Conservation (phyloP, 2,113 vertebrate species). For the Tachuris rubrigastra region DNA sequence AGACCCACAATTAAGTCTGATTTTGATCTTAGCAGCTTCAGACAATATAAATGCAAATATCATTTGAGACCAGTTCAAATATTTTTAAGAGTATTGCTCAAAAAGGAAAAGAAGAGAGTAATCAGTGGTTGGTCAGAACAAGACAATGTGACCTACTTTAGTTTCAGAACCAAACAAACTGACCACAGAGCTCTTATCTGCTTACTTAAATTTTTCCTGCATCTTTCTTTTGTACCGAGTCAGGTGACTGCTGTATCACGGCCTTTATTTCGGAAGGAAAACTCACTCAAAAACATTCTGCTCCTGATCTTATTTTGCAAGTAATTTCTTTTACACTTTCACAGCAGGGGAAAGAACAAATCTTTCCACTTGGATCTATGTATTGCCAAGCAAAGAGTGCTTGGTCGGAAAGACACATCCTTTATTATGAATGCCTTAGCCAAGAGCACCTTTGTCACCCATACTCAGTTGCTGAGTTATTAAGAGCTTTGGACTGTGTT, state of each 20-base stretch:
- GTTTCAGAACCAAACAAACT: not conserved
- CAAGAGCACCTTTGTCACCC: constrained; percentile 1
- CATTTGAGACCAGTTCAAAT: not conserved
- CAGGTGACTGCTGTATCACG: not conserved
- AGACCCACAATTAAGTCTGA: constrained; percentile 6
- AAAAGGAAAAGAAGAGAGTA: not conserved
- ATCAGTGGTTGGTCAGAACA: not conserved
- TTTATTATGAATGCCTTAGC: not conserved
- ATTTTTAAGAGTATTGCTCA: not conserved
- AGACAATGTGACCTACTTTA: not conserved
- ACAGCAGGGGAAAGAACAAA: not conserved
- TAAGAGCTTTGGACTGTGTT: constrained; percentile 42
- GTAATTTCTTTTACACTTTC: not conserved
- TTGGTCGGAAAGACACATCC: not conserved
- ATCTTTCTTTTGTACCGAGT: not conserved
- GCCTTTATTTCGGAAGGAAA: not conserved
- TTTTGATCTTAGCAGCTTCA: constrained; percentile 45
- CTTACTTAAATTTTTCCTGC: not conserved
- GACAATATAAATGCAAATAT: not conserved
- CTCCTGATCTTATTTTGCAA: not conserved
- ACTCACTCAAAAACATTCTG: not conserved
- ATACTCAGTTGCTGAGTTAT: not conserved
- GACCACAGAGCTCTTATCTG: not conserved
- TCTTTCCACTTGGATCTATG: not conserved
- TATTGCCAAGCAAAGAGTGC: not conserved